Evolutionary conservation across 2,113 vertebrate genomes (phyloP).

Genomic region (Gymnogyps californianus): DNA sequence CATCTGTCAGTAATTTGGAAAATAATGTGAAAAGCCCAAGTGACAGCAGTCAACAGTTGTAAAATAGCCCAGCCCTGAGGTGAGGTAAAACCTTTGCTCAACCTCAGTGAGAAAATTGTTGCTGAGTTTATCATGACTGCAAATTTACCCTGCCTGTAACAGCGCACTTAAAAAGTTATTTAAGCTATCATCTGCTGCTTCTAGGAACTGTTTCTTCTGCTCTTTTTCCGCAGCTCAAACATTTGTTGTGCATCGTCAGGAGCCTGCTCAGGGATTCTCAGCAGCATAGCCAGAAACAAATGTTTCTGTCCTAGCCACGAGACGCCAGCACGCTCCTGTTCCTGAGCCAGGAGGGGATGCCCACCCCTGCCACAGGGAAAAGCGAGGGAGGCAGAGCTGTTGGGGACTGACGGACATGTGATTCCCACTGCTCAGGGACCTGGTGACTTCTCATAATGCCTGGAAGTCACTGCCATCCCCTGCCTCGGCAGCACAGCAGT

Average conservation of each 20-base stretch:
- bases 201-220: not conserved
- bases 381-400: not conserved
- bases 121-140: not conserved
- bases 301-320: not conserved
- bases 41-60: not conserved
- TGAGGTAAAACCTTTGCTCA: not conserved
- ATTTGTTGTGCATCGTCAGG: not conserved
- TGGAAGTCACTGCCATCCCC: not conserved
- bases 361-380: not conserved
- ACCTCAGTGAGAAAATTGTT: not conserved
- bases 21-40: not conserved
- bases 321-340: accelerated
- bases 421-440: not conserved
- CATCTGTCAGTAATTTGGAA: not conserved
- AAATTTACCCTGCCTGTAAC: not conserved
- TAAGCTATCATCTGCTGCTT: not conserved
- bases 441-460: not conserved
- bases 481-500: not conserved
- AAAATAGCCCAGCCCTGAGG: not conserved
- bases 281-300: not conserved
- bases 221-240: not conserved
- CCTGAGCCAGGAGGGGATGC: not conserved
- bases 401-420: not conserved
- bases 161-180: not conserved
- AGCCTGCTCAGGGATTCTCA: not conserved